A percentile compares a stretch with the other conserved stretches of the same genome.
phyloP scores from a whole-genome alignment of 2,113 vertebrate species.

The Picathartes gymnocephalus region DNA sequence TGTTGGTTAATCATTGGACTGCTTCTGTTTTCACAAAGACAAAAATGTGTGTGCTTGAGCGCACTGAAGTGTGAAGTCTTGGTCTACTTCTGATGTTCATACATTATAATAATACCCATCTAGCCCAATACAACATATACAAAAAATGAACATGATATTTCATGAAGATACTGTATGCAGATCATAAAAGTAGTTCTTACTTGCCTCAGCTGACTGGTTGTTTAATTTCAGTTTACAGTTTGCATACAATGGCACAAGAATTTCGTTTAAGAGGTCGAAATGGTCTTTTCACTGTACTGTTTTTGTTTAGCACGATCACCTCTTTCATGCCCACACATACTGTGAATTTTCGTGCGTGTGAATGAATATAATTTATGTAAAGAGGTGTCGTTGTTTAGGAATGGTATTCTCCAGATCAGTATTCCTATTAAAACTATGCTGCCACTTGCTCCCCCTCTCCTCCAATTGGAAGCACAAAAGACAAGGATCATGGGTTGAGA shows the following conservation, averaged over 20 bases:
- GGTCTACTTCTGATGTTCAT: background rate
- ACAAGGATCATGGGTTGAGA: background rate
- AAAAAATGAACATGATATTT: background rate
- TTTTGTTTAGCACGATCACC: background rate
- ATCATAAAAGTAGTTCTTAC: background rate
- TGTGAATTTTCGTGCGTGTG: background rate
- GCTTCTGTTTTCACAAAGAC: background rate
- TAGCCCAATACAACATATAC: background rate
- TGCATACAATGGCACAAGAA: background rate
- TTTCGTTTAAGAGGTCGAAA: background rate
- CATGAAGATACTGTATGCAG: background rate
- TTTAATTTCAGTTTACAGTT: background rate
- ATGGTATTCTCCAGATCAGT: background rate
- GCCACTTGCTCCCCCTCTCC: background rate
- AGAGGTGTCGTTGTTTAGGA: background rate
- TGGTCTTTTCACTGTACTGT: background rate
- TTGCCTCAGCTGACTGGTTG: background rate
- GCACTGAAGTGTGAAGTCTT: background rate
- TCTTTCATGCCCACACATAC: background rate
- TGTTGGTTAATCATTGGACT: background rate
- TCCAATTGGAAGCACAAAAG: background rate
- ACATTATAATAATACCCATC: background rate
- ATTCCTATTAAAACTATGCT: background rate
- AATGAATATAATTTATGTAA: background rate
- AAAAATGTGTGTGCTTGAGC: background rate